Conservation (phyloP, 2,797 vertebrate species). For the Tiaroga cobitis region DNA sequence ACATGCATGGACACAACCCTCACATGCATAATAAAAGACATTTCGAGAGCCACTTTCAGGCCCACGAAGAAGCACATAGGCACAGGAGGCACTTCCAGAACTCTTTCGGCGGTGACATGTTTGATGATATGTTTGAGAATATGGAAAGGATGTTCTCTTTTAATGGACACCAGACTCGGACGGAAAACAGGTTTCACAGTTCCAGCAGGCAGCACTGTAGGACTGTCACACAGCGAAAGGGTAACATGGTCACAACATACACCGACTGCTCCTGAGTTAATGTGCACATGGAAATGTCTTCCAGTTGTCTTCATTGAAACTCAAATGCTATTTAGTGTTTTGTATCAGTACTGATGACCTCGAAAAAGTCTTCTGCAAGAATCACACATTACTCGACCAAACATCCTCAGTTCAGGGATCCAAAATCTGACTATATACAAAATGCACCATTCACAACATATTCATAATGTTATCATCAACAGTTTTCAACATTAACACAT, state of each 20-base stretch:
- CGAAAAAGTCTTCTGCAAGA: neutral
- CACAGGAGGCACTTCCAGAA: constrained; percentile 65
- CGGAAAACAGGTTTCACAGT: constrained; percentile 78
- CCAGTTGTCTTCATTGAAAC: neutral
- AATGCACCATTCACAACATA: neutral
- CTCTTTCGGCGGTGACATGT: constrained; percentile 74
- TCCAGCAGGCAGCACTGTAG: constrained; percentile 88
- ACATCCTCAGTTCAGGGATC: neutral
- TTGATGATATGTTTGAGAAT: constrained; percentile 90
- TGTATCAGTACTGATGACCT: neutral
- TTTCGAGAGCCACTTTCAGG: constrained; percentile 87
- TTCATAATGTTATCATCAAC: neutral
- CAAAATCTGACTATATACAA: neutral
- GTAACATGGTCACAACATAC: constrained; percentile 97
- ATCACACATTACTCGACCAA: neutral
- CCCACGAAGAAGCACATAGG: constrained; percentile 76
- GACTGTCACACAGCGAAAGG: constrained; percentile 92
- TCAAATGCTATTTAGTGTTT: neutral
- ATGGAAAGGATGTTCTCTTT: constrained; percentile 90
- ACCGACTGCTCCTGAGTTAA: constrained; percentile 73
- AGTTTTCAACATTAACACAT: neutral
- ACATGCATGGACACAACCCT: constrained; percentile 82
- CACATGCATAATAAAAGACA: constrained; percentile 80
- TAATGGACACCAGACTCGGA: constrained; percentile 64
- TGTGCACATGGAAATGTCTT: neutral